phyloP scores from a whole-genome alignment of 2,113 vertebrate species.

The Phalacrocorax brasilianus region DNA sequence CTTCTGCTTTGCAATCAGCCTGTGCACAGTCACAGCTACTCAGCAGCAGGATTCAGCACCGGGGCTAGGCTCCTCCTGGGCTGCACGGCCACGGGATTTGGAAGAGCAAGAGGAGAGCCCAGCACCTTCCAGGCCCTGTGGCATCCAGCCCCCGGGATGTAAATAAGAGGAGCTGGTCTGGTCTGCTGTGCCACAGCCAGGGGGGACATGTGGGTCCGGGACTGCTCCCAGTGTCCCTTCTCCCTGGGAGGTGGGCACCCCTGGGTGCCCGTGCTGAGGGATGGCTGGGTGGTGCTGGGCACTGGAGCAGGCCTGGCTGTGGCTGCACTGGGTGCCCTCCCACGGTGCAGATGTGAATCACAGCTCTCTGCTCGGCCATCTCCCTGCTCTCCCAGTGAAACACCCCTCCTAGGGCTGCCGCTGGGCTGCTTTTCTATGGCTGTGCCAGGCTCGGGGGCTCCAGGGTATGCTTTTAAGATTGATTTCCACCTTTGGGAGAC shows the following conservation, averaged over 20 bases:
- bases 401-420: neutral
- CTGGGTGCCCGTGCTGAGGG: neutral
- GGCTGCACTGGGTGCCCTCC: conserved; percentile 20
- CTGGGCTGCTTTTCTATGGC: neutral
- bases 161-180: neutral
- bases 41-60: neutral
- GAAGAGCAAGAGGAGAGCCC: neutral
- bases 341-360: neutral
- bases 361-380: neutral
- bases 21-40: accelerated
- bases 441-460: accelerated
- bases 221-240: neutral
- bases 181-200: neutral
- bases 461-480: accelerated
- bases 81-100: neutral
- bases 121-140: neutral
- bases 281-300: neutral
- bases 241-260: neutral
- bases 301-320: neutral
- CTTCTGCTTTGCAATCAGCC: neutral
- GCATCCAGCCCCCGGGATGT: neutral
- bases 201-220: neutral
- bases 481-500: neutral
- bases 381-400: neutral
- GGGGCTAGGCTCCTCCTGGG: neutral